Conservation (phyloP, 1,140 invertebrate genomes). For the Eueides isabella region DNA sequence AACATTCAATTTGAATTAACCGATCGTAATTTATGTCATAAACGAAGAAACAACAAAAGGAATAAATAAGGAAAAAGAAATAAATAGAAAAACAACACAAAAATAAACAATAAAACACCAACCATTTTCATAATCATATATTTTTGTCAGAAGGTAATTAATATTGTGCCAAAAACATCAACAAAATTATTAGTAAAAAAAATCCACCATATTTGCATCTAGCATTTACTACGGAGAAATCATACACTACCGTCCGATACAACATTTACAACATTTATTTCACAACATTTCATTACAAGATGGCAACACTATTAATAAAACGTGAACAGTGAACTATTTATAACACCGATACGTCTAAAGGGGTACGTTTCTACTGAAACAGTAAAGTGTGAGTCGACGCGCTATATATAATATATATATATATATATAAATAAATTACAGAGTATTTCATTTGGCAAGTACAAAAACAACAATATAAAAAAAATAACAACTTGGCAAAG, state of each 20-base stretch:
- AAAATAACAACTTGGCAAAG: slow-evolving; percentile 1
- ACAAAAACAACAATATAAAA: not conserved
- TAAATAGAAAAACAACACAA: not conserved
- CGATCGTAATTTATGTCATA: no score
- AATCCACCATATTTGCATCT: slow-evolving; percentile 74
- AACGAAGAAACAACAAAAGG: no score
- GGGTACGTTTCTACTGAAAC: slow-evolving; percentile 9
- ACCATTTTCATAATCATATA: slow-evolving; percentile 75
- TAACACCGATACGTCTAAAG: slow-evolving; percentile 74
- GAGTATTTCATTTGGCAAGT: slow-evolving; percentile 21
- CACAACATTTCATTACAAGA: slow-evolving; percentile 73
- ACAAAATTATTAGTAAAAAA: slow-evolving; percentile 78
- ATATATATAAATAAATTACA: not conserved
- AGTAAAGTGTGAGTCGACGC: not conserved
- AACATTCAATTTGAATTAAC: no score
- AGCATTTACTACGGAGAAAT: slow-evolving; percentile 76
- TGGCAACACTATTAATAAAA: slow-evolving; percentile 60
- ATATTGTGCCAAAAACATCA: slow-evolving; percentile 81
- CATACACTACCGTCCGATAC: slow-evolving; percentile 64
- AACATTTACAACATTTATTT: slow-evolving; percentile 71
- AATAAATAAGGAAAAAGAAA: no score
- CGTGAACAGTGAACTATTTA: slow-evolving; percentile 73
- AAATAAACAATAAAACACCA: slow-evolving; percentile 57
- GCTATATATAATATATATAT: slow-evolving; percentile 23
- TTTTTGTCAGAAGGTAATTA: slow-evolving; percentile 81